Evolutionary conservation across 2,888 invertebrate species (phyloP).

Genomic region (Drosophila tanythrix): DNA sequence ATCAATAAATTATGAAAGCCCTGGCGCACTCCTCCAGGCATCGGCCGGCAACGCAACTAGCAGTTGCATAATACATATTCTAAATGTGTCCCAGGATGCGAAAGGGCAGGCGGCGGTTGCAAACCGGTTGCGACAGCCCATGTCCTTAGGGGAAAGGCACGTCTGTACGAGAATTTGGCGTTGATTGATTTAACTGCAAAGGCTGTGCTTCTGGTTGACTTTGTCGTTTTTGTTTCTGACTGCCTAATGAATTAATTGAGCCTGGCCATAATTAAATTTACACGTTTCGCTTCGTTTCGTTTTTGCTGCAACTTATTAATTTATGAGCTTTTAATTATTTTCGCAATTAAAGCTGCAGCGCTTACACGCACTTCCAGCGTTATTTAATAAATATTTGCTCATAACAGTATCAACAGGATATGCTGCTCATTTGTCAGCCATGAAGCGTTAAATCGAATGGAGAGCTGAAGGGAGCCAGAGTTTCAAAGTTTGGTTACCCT

Average conservation of each 20-base stretch:
- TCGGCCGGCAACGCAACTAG: neutral
- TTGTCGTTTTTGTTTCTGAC: constrained; percentile 15
- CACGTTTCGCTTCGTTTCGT: constrained; percentile 59
- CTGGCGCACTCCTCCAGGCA: constrained; percentile 40
- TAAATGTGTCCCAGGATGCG: constrained; percentile 57
- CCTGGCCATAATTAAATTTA: constrained; percentile 73
- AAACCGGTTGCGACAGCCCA: constrained; percentile 61
- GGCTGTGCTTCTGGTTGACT: constrained; percentile 34
- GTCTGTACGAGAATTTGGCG: constrained; percentile 65
- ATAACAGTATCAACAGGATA: constrained; percentile 78
- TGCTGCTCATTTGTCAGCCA: constrained; percentile 75
- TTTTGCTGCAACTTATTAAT: constrained; percentile 48
- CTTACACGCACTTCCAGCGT: constrained; percentile 51
- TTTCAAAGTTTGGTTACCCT: constrained; percentile 21
- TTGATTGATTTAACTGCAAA: constrained; percentile 75
- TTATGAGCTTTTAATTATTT: constrained; percentile 81
- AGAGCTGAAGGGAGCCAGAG: constrained; percentile 3
- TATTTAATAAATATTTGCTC: constrained; percentile 61
- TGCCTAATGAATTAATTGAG: constrained; percentile 78
- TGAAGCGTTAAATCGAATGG: constrained; percentile 65
- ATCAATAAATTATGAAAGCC: constrained; percentile 77
- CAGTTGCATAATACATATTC: constrained; percentile 73
- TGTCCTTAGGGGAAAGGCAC: constrained; percentile 68
- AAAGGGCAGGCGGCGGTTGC: constrained; percentile 20
- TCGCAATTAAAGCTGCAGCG: constrained; percentile 64